These are phyloP conservation scores for Polydesmus complanatus DNA, from an alignment of 2,888 invertebrate genomes.

Conservation along the genomic window DNA sequence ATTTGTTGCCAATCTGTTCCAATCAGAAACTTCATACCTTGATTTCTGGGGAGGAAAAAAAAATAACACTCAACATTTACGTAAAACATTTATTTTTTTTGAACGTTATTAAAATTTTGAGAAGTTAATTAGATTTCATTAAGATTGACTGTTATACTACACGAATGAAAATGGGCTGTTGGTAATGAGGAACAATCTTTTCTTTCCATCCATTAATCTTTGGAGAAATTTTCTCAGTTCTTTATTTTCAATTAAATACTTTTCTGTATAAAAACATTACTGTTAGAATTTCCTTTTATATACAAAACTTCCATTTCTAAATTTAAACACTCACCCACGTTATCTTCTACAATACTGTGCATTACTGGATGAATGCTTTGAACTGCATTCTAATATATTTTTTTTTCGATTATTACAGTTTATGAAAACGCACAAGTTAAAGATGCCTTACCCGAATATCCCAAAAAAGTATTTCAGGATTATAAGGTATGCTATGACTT, in stretches of 20 bases:
- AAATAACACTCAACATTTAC: constrained; percentile 8
- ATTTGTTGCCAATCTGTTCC: constrained; percentile 76
- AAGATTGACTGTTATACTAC: constrained; percentile 30
- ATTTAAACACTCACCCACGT: constrained; percentile 36
- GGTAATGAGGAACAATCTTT: constrained; percentile 87
- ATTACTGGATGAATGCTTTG: constrained; percentile 75
- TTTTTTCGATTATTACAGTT: no score
- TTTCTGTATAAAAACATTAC: constrained; percentile 36
- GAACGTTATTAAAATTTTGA: not conserved
- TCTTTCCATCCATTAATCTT: constrained; percentile 54
- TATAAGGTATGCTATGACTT: constrained; percentile 74
- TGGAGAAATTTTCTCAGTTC: constrained; percentile 60
- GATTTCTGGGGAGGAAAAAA: constrained; percentile 47
- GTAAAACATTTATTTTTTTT: no score
- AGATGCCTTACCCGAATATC: constrained; percentile 64
- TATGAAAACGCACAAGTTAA: no score
- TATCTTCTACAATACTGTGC: constrained; percentile 72
- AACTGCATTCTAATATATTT: constrained; percentile 73
- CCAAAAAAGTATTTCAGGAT: constrained; percentile 87
- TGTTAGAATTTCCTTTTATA: not conserved
- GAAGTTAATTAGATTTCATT: not conserved
- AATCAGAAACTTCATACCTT: constrained; percentile 78
- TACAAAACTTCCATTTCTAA: not conserved
- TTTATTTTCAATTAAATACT: constrained; percentile 63
- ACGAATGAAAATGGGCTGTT: constrained; percentile 94